These are phyloP conservation scores for Prochilodus magdalenae DNA, from an alignment of 2,113 vertebrate species.

Conservation along the genomic window DNA sequence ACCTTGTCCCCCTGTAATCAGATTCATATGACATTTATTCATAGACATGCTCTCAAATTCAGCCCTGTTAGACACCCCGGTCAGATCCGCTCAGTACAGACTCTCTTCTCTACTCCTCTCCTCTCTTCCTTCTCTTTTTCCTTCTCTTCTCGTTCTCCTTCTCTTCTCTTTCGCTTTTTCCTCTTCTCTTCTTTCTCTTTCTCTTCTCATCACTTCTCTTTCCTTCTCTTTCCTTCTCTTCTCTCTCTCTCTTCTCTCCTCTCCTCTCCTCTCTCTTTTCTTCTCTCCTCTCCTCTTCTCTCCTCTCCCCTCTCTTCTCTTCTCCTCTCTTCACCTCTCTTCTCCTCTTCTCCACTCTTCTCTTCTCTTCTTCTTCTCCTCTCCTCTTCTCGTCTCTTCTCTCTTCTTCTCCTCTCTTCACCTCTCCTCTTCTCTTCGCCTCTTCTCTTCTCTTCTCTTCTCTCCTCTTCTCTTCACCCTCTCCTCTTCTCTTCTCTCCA, in stretches of 20 bases:
- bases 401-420: neutral
- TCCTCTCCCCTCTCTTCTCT: neutral
- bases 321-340: neutral
- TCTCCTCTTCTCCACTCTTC: too few relatives aligned
- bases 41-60: neutral
- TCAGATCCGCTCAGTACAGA: too few relatives aligned
- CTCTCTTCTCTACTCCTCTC: too few relatives aligned
- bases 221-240: neutral
- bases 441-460: neutral
- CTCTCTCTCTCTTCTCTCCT: neutral
- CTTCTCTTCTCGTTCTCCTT: neutral
- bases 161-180: neutral
- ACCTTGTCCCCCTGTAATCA: neutral
- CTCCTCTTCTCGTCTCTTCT: neutral
- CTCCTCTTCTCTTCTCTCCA: neutral
- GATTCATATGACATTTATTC: neutral
- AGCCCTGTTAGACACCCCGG: neutral
- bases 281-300: too few relatives aligned
- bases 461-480: too few relatives aligned
- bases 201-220: neutral
- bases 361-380: neutral
- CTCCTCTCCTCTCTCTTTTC: neutral
- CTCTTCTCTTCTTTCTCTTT: neutral
- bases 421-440: neutral
- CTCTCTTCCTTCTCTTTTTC: neutral